These are phyloP conservation scores for Spisula subtruncata DNA, from an alignment of 2,888 invertebrate species.

Conservation along the genomic window DNA sequence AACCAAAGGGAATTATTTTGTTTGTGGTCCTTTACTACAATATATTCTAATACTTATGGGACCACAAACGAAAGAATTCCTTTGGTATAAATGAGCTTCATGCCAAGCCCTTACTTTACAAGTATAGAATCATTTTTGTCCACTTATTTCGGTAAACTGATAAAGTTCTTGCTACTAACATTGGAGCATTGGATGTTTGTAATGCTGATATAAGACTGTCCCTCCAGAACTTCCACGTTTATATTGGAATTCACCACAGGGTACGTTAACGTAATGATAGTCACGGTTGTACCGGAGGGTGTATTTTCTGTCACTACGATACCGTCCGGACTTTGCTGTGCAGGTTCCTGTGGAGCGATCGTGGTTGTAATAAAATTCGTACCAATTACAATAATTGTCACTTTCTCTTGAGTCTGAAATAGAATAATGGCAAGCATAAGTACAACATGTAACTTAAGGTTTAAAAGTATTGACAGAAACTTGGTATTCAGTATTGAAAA, in stretches of 20 bases:
- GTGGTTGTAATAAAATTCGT: constrained; percentile 11
- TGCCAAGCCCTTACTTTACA: too few relatives aligned
- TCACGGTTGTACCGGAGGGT: constrained; percentile 25
- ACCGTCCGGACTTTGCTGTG: background rate
- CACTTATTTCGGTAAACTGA: too few relatives aligned
- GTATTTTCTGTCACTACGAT: constrained; percentile 47
- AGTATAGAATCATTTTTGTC: too few relatives aligned
- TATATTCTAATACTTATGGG: too few relatives aligned
- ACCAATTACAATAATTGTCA: constrained; percentile 38
- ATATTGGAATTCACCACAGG: constrained; percentile 19
- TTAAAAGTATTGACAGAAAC: too few relatives aligned
- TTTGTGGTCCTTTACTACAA: too few relatives aligned
- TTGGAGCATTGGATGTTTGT: constrained; percentile 2
- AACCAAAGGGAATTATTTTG: too few relatives aligned
- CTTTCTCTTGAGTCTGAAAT: constrained; percentile 36
- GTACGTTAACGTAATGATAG: constrained; percentile 15
- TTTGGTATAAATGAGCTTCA: too few relatives aligned
- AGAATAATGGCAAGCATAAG: background rate
- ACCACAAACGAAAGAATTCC: too few relatives aligned
- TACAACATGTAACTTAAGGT: too few relatives aligned
- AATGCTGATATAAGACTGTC: constrained; percentile 17
- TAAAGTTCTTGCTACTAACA: background rate
- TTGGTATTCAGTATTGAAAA: too few relatives aligned
- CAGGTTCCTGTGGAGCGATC: constrained; percentile 13
- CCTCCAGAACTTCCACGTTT: constrained; percentile 6